phyloP scores from a whole-genome alignment of 2,888 invertebrate species.

The Scaptomyza tumidula region DNA sequence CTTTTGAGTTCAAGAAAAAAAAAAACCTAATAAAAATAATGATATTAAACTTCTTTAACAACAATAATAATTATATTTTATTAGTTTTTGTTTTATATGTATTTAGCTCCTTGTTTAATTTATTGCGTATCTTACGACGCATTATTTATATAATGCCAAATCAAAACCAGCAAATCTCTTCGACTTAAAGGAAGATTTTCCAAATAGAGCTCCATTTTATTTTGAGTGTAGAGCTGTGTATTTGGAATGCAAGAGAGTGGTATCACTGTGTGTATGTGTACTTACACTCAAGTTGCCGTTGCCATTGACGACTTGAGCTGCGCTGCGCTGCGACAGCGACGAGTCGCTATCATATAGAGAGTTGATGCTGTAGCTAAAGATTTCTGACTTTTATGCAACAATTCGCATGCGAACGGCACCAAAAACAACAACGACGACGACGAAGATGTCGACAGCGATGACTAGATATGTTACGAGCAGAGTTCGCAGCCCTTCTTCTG shows the following conservation, averaged over 20 bases:
- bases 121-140: too few species aligned
- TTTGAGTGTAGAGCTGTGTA: constrained; percentile 27
- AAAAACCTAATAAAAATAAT: too few species aligned
- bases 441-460: constrained; percentile 20
- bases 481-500: constrained; percentile 22
- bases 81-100: too few species aligned
- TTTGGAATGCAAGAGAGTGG: constrained; percentile 18
- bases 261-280: constrained; percentile 32
- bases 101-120: too few species aligned
- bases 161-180: too few species aligned
- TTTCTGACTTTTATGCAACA: constrained; percentile 80
- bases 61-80: too few species aligned
- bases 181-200: background rate
- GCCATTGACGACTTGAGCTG: constrained; percentile 76
- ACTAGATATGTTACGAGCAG: constrained; percentile 63
- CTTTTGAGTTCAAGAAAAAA: too few species aligned
- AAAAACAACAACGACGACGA: constrained; percentile 15
- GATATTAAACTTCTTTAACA: too few species aligned
- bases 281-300: constrained; percentile 66
- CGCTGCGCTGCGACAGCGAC: constrained; percentile 48
- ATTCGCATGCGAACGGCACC: constrained; percentile 65
- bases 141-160: too few species aligned
- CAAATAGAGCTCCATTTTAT: background rate
- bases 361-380: constrained; percentile 77
- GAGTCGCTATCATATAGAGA: constrained; percentile 50